Evolutionary conservation across 37 sponge, comb jelly and placozoan genomes (phyloP), one percentile per base, ranked within the genome.

Genomic region (Oopsacas minuta): DNA sequence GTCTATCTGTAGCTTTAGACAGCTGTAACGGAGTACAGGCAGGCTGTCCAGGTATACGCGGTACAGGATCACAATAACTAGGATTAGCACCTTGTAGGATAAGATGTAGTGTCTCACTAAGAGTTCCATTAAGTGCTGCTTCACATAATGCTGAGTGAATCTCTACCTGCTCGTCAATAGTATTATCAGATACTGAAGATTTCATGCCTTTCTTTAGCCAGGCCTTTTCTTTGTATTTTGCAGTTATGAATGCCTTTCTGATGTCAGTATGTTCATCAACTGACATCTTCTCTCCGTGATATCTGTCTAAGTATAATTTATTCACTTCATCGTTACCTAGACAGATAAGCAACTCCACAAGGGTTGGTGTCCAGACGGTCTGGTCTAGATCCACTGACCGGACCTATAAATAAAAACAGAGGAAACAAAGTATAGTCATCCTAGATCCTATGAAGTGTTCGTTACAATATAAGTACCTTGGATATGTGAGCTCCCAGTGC

Each of bases 401-500:
- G 3, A 94, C 22, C 75, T 61, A 34, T 46, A 61, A 61, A 20
- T 61, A 61, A 61, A 61, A 20, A 61, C 75, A 61, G 75, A 32
- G 28, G 17, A 61, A 25, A 61, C 75, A 3, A 61, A 12, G 75
- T 8, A 42, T 42, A 15, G 8, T 20, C 75, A 61, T n/a, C n/a
- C n/a, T n/a, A n/a, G n/a, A n/a, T n/a, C n/a, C n/a, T n/a, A n/a
- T n/a, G n/a, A n/a, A n/a, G n/a, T n/a, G n/a, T n/a, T n/a, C n/a
- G n/a, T n/a, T n/a, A n/a, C n/a, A n/a, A n/a, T n/a, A n/a, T 46
- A 10, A 10, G 28, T 61, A 61, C 95, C 82, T 94, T 94, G 37
- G 95, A 94, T 30, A 92, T 87, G 61, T 94, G 91, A 0, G 87
- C 88, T 37, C 95, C 93, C 85, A 94, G 52, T 10, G 91, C 83